Evolutionary conservation across 1,140 invertebrate species (phyloP), one percentile per base, ranked within the genome.

Genomic region (Hetaerina americana): DNA sequence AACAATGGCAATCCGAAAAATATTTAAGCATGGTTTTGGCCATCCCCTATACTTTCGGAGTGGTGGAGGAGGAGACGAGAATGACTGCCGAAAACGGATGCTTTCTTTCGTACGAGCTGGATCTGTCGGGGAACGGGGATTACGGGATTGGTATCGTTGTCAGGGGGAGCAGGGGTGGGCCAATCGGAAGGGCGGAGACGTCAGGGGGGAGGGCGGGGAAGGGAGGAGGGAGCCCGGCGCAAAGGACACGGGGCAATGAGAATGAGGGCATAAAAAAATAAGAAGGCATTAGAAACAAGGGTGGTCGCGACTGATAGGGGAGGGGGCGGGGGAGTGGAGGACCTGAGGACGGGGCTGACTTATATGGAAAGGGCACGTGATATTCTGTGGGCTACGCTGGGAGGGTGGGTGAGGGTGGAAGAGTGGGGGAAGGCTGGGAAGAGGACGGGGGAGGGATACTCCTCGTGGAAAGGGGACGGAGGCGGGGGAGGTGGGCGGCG

Each of bases 211-310:
- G 18, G 31, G 31, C 6, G 31, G 10, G 18, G 66, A 25, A 12
- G 12, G 66, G 66, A 68, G 25, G 26, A 22, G n/a, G 66, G 66
- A 67, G 26, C 6, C 66, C 24, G 10, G 12, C 24, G 66, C 26
- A 27, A 68, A 68, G 27, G 24, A 27, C 27, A 27, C 25, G 18
- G 66, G 24, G 27, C 27, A 68, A 5, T 68, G 26, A 24, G 18
- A 68, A 68, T 68, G 66, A 24, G 27, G 24, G 66, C 26, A 70
- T 29, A 28, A 70, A 40, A 40, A 70, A 18, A 70, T 22, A 70
- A 2, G 69, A 27, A n/a, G n/a, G n/a, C n/a, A n/a, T n/a, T n/a
- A n/a, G n/a, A n/a, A n/a, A n/a, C n/a, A n/a, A n/a, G n/a, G n/a
- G n/a, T n/a, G n/a, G n/a, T n/a, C n/a, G n/a, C n/a, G n/a, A n/a